Evolutionary conservation across 1,140 invertebrate species (phyloP).

Genomic region (Microplitis mediator): DNA sequence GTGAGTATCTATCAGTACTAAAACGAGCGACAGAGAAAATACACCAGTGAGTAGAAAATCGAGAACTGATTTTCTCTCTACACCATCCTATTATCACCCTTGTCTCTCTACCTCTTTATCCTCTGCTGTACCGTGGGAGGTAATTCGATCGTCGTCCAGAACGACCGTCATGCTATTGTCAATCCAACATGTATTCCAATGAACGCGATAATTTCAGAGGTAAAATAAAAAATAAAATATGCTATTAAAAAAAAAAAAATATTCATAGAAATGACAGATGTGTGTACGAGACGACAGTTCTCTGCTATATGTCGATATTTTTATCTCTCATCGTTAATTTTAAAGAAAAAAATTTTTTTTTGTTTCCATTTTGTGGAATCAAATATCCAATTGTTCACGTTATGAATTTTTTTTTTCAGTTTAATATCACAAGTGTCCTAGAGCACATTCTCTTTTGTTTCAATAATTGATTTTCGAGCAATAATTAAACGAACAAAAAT

Average conservation of each 20-base stretch:
- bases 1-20: neutral
- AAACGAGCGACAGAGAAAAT: neutral
- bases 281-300: neutral
- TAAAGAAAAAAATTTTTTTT: neutral
- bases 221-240: constrained; percentile 16
- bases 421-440: neutral
- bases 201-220: constrained; percentile 27
- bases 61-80: constrained; percentile 1
- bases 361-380: neutral
- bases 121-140: neutral
- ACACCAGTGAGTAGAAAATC: neutral
- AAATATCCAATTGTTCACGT: neutral
- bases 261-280: neutral
- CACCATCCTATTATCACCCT: neutral
- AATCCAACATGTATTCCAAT: constrained; percentile 23
- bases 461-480: no score
- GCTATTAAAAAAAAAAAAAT: neutral
- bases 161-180: constrained; percentile 20
- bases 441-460: neutral
- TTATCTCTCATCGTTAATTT: constrained; percentile 1
- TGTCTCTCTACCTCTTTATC: neutral
- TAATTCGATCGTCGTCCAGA: constrained; percentile 27
- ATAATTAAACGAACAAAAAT: no score
- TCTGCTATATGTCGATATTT: neutral
- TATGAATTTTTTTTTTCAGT: neutral